Conservation (phyloP, 1,140 invertebrate species). For the Colletes latitarsis region DNA sequence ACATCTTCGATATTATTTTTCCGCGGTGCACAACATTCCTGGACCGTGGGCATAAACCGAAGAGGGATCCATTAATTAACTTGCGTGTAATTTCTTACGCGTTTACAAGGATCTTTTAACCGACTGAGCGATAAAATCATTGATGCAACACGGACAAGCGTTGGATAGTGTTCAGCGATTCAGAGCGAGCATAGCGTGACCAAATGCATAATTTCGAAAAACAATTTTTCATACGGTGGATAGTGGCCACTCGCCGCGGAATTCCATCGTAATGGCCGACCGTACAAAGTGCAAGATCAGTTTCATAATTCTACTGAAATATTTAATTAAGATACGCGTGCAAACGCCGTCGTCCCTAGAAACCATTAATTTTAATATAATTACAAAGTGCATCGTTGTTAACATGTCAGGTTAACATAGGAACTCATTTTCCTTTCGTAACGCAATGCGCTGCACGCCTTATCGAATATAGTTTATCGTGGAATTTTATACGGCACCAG, state of each 20-base stretch:
- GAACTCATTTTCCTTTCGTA: neutral
- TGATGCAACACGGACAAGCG: slow-evolving; percentile 60
- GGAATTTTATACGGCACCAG: neutral
- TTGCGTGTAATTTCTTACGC: slow-evolving; percentile 40
- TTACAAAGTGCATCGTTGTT: slow-evolving; percentile 17
- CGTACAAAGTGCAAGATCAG: neutral
- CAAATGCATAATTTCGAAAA: slow-evolving; percentile 63
- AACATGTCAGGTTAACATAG: neutral
- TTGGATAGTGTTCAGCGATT: slow-evolving; percentile 51
- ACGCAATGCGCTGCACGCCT: neutral
- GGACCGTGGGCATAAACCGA: slow-evolving; percentile 4
- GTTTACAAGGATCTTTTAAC: slow-evolving; percentile 50
- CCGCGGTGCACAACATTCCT: neutral
- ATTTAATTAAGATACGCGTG: slow-evolving; percentile 35
- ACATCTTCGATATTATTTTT: neutral
- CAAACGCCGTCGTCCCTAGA: neutral
- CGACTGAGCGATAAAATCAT: slow-evolving; percentile 49
- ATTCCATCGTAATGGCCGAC: slow-evolving; percentile 38
- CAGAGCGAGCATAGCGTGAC: slow-evolving; percentile 57
- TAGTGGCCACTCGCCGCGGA: slow-evolving; percentile 33
- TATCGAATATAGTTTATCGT: neutral
- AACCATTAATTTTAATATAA: neutral
- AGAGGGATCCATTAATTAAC: slow-evolving; percentile 51
- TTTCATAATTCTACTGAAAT: slow-evolving; percentile 23
- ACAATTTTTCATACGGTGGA: slow-evolving; percentile 19